These are phyloP conservation scores for Larimichthys crocea DNA, from an alignment of 2,113 vertebrate genomes.

Conservation along the genomic window DNA sequence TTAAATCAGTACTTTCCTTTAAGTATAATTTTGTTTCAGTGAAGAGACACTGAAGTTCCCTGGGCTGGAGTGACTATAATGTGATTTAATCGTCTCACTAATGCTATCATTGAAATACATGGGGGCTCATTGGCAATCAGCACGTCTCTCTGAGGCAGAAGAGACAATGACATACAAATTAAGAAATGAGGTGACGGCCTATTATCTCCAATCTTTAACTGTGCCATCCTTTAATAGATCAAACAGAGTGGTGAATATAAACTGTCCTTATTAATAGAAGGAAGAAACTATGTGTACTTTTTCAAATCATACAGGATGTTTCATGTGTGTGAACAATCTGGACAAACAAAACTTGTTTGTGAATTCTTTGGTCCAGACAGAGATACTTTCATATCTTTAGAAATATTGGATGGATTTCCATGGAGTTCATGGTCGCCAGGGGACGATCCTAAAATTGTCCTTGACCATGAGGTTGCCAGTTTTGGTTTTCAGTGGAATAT, in stretches of 20 bases:
- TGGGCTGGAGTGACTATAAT: background rate
- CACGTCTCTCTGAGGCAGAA: background rate
- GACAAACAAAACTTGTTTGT: no score
- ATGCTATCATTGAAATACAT: background rate
- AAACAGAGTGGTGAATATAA: background rate
- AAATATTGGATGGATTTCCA: background rate
- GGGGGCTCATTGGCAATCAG: background rate
- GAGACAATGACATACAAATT: background rate
- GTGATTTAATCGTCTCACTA: background rate
- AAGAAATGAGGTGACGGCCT: background rate
- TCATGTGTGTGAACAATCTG: background rate
- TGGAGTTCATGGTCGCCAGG: no score
- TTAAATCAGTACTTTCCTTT: background rate
- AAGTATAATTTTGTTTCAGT: background rate
- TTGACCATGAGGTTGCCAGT: background rate
- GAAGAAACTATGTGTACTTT: background rate
- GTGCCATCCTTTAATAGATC: background rate
- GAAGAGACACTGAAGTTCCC: background rate
- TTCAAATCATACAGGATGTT: background rate
- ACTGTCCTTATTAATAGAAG: background rate
- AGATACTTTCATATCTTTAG: no score
- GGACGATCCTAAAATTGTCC: background rate
- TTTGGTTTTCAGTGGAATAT: background rate
- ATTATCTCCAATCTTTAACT: background rate
- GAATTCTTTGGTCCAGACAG: background rate